Conservation (phyloP, 2,113 vertebrate species). For the Haplochromis burtoni region DNA sequence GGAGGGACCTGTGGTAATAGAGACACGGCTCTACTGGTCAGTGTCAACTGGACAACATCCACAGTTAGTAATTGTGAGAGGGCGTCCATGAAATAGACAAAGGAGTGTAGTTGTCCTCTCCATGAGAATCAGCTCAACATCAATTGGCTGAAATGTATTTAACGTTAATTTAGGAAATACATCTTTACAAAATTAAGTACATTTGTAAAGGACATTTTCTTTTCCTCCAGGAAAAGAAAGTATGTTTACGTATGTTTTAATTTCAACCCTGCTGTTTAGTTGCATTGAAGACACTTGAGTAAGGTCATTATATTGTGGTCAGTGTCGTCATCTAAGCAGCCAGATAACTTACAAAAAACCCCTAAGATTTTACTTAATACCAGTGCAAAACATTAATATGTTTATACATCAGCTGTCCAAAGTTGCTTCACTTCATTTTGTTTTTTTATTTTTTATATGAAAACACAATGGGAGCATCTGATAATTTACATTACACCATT, state of each 20-base stretch:
- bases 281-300: neutral
- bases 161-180: neutral
- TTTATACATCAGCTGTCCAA: neutral
- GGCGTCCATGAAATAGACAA: neutral
- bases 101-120: neutral
- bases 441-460: neutral
- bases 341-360: neutral
- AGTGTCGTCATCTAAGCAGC: neutral
- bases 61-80: neutral
- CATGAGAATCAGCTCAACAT: neutral
- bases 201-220: neutral
- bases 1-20: neutral
- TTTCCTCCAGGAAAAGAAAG: neutral
- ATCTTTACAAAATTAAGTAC: neutral
- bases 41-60: neutral
- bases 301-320: neutral
- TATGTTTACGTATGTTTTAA: neutral
- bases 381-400: neutral
- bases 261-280: neutral
- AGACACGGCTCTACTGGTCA: neutral
- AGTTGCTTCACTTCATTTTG: neutral
- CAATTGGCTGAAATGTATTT: neutral
- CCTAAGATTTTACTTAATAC: neutral
- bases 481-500: neutral
- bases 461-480: neutral